Percentiles rank a stretch among this genome's conserved stretches.
These are phyloP conservation scores for Cheilosia grossa DNA, from an alignment of 2,888 invertebrate genomes.

Conservation along the genomic window DNA sequence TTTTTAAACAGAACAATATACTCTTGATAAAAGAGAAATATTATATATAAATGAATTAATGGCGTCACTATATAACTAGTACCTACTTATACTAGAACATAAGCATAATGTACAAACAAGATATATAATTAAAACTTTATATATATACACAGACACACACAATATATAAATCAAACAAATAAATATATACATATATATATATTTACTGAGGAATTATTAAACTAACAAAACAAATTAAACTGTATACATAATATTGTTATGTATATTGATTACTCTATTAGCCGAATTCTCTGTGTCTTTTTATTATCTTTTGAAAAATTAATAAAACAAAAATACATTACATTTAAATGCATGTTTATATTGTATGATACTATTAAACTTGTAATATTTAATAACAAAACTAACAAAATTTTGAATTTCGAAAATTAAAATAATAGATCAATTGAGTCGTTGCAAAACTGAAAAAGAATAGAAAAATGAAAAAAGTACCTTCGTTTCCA, in stretches of 20 bases:
- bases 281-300: constrained; percentile 72
- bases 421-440: constrained; percentile 44
- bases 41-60: constrained; percentile 40
- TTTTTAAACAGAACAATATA: constrained; percentile 68
- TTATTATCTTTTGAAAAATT: constrained; percentile 62
- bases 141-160: constrained; percentile 57
- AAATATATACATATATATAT: constrained; percentile 62
- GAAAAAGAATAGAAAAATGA: constrained; percentile 20
- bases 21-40: constrained; percentile 30
- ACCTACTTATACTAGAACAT: constrained; percentile 65
- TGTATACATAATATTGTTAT: constrained; percentile 53
- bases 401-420: constrained; percentile 20
- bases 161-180: constrained; percentile 40
- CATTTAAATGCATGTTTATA: constrained; percentile 66
- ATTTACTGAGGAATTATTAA: constrained; percentile 71
- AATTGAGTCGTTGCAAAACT: constrained; percentile 42
- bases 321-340: constrained; percentile 42
- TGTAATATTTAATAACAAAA: constrained; percentile 28
- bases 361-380: constrained; percentile 65
- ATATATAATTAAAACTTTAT: constrained; percentile 35
- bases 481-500: constrained; percentile 53
- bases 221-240: constrained; percentile 41
- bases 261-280: constrained; percentile 78
- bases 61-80: constrained; percentile 68
- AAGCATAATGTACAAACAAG: constrained; percentile 73